Conservation (phyloP, 2,888 invertebrate species). For the Agrochola litura region DNA sequence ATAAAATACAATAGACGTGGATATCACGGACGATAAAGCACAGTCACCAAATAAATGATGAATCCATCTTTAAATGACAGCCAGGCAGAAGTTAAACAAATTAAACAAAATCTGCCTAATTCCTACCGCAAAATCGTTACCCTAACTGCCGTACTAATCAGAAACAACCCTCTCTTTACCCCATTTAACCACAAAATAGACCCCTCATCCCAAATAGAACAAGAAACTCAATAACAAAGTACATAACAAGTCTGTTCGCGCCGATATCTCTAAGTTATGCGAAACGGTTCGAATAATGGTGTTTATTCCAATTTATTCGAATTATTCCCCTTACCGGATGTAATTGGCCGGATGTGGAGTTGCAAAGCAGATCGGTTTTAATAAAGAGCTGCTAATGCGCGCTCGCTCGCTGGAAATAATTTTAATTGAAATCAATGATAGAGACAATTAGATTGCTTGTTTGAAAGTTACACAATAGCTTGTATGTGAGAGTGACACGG, state of each 20-base stretch:
- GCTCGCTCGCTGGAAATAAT: conserved; percentile 41
- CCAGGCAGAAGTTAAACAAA: conserved; percentile 8
- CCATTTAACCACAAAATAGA: conserved; percentile 42
- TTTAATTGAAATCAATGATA: conserved; percentile 52
- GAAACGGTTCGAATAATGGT: conserved; percentile 53
- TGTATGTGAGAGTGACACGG: no score
- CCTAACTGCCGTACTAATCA: conserved; percentile 42
- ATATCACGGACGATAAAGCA: no score
- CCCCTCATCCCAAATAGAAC: conserved; percentile 23
- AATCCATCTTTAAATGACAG: background rate
- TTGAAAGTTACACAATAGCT: conserved; percentile 14
- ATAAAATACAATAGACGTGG: no score
- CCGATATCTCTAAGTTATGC: conserved; percentile 56
- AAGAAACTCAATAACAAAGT: conserved; percentile 50
- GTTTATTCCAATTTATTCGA: conserved; percentile 49
- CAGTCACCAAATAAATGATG: background rate
- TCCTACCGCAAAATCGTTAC: conserved; percentile 23
- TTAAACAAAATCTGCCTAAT: conserved; percentile 34
- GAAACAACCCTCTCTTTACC: conserved; percentile 45
- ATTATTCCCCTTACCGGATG: conserved; percentile 45
- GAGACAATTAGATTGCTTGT: conserved; percentile 38
- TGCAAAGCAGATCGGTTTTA: conserved; percentile 47
- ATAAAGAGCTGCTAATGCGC: conserved; percentile 45
- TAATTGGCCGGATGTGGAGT: conserved; percentile 53
- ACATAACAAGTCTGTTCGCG: conserved; percentile 38